Conservation (phyloP, 1,140 invertebrate genomes). For the Bicyclus anynana region DNA sequence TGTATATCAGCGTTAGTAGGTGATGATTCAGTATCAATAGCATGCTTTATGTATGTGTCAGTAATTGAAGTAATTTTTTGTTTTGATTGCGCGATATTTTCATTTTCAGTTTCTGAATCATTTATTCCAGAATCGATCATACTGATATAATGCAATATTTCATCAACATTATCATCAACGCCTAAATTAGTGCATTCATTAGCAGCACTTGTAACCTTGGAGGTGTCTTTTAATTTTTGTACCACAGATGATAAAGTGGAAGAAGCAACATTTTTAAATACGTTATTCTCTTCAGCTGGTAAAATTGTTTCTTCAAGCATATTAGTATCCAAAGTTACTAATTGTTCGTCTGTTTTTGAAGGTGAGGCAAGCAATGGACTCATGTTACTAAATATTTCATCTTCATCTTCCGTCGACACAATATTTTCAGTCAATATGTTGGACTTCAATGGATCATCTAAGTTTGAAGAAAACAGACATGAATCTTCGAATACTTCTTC, state of each 20-base stretch:
- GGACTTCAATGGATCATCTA: too few relatives aligned
- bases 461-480: too few relatives aligned
- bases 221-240: not conserved
- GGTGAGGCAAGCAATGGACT: not conserved
- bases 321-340: not conserved
- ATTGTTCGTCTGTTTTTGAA: not conserved
- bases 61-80: not conserved
- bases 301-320: not conserved
- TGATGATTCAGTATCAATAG: slow-evolving; percentile 10
- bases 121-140: slow-evolving; percentile 34
- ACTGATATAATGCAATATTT: too few relatives aligned
- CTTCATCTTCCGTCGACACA: not conserved
- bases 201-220: not conserved
- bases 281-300: not conserved
- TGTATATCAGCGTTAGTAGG: slow-evolving; percentile 8
- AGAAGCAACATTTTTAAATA: not conserved
- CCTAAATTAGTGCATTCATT: not conserved
- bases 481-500: too few relatives aligned
- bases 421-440: too few relatives aligned
- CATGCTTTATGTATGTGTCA: not conserved
- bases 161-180: slow-evolving; percentile 33
- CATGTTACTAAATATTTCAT: not conserved
- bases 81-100: not conserved
- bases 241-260: not conserved
- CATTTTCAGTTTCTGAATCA: slow-evolving; percentile 10